These are phyloP conservation scores for Planococcus citri DNA, from an alignment of 1,140 invertebrate species.

Conservation along the genomic window DNA sequence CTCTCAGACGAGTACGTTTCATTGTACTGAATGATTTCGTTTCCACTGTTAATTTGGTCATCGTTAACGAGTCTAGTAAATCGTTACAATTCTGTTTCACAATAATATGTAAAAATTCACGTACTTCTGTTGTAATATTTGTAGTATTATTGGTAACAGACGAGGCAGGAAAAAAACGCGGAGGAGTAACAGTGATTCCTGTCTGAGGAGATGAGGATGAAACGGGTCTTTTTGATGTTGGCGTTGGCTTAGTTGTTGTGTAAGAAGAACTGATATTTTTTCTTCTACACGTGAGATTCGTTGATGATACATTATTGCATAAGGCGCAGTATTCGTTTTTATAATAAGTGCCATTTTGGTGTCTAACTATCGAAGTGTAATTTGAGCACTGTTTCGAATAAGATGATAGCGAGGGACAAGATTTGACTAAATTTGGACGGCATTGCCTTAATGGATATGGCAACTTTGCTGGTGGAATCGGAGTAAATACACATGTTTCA, in stretches of 20 bases:
- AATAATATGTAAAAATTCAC: background rate
- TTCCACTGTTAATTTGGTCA: background rate
- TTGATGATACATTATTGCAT: conserved; percentile 10
- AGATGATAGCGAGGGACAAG: background rate
- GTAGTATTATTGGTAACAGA: background rate
- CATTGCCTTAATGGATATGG: background rate
- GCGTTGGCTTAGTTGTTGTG: background rate
- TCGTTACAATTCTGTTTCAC: background rate
- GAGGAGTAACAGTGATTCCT: too few species aligned
- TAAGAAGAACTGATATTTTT: background rate
- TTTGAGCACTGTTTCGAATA: background rate
- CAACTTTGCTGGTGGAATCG: background rate
- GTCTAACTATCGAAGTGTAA: background rate
- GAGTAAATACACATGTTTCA: background rate
- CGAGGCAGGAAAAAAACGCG: background rate
- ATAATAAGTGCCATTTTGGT: conserved; percentile 26
- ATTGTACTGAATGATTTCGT: background rate
- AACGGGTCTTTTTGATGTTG: too few species aligned
- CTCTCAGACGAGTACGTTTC: background rate
- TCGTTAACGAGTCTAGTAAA: background rate
- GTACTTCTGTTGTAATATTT: background rate
- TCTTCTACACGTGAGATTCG: background rate
- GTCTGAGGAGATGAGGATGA: too few species aligned
- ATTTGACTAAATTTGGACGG: background rate
- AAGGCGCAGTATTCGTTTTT: conserved; percentile 20